These are phyloP conservation scores for Henricia sp. DNA, from an alignment of 53 echinoderm and acorn worm species.

Conservation along the genomic window DNA sequence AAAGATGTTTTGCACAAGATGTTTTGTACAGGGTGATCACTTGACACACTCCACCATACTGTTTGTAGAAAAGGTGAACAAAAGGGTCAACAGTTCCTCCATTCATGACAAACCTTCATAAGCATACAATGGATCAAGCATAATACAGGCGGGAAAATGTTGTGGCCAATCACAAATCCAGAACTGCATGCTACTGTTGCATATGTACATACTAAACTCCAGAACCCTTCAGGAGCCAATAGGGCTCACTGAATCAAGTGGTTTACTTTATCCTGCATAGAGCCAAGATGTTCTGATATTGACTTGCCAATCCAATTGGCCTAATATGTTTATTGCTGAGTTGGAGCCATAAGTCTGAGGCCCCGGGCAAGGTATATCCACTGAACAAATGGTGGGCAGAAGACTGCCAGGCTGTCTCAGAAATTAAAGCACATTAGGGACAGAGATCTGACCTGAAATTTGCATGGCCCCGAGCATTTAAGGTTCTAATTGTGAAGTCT, in stretches of 20 bases:
- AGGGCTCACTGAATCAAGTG: not conserved
- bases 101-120: not conserved
- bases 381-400: conserved; percentile 10
- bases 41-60: no score
- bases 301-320: conserved; percentile 31
- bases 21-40: no score
- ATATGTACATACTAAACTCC: not conserved
- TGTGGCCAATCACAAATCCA: not conserved
- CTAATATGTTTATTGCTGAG: not conserved
- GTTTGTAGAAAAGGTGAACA: no score
- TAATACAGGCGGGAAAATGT: not conserved
- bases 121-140: conserved; percentile 28
- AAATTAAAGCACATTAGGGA: conserved; percentile 5
- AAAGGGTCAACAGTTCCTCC: no score
- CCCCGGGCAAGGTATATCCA: conserved; percentile 22
- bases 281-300: not conserved
- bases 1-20: no score
- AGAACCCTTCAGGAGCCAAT: not conserved
- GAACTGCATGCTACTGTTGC: not conserved
- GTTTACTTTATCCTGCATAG: no score
- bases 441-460: not conserved
- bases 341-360: conserved; percentile 54
- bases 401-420: not conserved
- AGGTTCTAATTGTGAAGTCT: no score
- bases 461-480: conserved; percentile 5